Evolutionary conservation across 2,888 invertebrate genomes (phyloP), one percentile per base, ranked within the genome.

Genomic region (Lasioglossum figueresi): DNA sequence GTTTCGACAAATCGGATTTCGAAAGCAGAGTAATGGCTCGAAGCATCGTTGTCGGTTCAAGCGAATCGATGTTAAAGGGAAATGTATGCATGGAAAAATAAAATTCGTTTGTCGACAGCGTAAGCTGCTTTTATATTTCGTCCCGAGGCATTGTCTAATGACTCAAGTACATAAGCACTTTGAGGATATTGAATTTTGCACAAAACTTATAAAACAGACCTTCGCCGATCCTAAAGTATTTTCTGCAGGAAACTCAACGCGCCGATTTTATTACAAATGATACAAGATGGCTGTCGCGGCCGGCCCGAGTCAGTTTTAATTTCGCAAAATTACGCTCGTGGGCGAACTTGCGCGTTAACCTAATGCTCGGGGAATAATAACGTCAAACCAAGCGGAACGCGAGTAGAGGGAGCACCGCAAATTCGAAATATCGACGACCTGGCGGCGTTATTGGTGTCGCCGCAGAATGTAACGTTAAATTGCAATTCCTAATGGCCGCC

Each of bases 401-500:
- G 72, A 19, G 70, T 43, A 37, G 59, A 34, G 79, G 31, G 52
- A 52, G 76, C 48, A 70, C 81, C 78, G 76, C 68, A 80, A 82
- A 84, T 82, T 83, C 83, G 48, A 84, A 85, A 76, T 84, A 88
- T 89, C 77, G 88, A 83, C 70, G 80, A 76, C 56, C 76, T 45
- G 48, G 23, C 45, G 82, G 81, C 75, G 84, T 85, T 79, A 86
- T 85, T 84, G 80, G 76, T 45, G 72, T 72, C 68, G 63, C 74
- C 72, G 56, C 83, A 83, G 80, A 89, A 82, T 76, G 84, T 78
- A 81, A 89, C 79, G 77, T 86, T 80, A 82, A 86, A 83, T 81
- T 52, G 81, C 82, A 78, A 86, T 90, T 88, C 82, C 81, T 77
- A 82, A 82, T 74, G 79, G 82, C 78, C 76, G 83, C 76, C 73